Evolutionary conservation across 2,113 vertebrate genomes (phyloP).

Genomic region (Marmota monax): DNA sequence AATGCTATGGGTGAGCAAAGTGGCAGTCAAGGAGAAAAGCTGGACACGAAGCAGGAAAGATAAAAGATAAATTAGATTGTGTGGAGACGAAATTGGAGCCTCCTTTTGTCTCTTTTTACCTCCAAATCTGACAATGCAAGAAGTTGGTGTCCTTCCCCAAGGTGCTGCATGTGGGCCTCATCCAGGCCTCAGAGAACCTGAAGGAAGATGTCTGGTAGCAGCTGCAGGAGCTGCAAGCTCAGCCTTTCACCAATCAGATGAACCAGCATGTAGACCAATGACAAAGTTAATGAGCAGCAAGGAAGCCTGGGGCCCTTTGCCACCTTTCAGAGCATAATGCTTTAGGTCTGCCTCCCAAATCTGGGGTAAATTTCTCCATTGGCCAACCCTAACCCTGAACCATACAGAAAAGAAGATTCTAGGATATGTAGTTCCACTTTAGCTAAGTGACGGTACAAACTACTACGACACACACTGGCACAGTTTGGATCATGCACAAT

Average conservation of each 20-base stretch:
- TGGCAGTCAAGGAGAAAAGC: not conserved
- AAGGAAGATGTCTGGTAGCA: not conserved
- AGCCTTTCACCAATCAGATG: not conserved
- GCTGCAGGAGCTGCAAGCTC: not conserved
- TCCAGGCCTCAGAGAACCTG: not conserved
- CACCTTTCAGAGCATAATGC: not conserved
- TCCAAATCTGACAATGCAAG: not conserved
- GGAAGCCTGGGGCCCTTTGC: not conserved
- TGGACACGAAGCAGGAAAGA: not conserved
- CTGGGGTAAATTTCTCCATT: not conserved
- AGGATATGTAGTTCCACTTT: conserved; percentile 27
- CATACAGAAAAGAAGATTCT: not conserved
- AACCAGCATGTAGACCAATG: not conserved
- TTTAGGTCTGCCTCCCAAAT: not conserved
- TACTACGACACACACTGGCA: not conserved
- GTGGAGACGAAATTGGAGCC: not conserved
- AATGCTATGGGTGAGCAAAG: not conserved
- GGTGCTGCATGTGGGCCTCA: fast-evolving
- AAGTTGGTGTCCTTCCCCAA: not conserved
- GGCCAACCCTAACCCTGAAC: not conserved
- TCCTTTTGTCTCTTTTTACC: not conserved
- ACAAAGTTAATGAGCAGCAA: not conserved
- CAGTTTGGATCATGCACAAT: not conserved
- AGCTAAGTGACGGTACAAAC: not conserved
- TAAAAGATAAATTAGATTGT: not conserved